Evolutionary conservation across 2,113 vertebrate genomes (phyloP).

Genomic region (Panthera uncia): DNA sequence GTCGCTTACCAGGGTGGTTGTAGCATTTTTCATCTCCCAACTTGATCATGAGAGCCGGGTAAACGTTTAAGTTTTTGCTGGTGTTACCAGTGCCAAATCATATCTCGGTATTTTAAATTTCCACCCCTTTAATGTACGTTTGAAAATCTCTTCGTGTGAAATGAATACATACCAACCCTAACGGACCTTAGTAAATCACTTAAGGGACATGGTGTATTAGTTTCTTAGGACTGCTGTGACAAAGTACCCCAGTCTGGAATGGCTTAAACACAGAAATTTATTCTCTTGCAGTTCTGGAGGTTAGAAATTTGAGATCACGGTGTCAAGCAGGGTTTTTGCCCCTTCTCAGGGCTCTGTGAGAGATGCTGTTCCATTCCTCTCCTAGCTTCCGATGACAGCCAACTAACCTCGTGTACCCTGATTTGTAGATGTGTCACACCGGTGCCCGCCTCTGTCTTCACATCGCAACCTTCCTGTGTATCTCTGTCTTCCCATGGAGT

Average conservation of each 20-base stretch:
- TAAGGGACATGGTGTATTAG: neutral
- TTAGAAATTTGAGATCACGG: neutral
- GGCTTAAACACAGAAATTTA: neutral
- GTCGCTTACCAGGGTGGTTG: neutral
- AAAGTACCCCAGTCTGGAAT: neutral
- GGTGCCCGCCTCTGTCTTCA: neutral
- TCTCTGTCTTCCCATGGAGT: neutral
- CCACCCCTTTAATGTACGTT: neutral
- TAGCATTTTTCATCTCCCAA: neutral
- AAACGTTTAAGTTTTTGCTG: neutral
- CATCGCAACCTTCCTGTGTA: neutral
- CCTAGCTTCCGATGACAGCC: neutral
- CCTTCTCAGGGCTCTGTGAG: too few species aligned
- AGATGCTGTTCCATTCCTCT: neutral
- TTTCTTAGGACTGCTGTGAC: neutral
- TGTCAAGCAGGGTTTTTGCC: neutral
- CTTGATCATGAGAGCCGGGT: neutral
- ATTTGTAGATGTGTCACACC: neutral
- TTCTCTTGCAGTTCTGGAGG: neutral
- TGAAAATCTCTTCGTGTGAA: neutral
- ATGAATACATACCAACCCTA: neutral
- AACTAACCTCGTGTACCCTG: too few species aligned
- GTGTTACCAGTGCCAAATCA: neutral
- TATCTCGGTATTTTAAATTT: neutral
- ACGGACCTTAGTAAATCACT: neutral